Evolutionary conservation across 2,113 vertebrate genomes (phyloP).

Genomic region (Megaptera novaeangliae): DNA sequence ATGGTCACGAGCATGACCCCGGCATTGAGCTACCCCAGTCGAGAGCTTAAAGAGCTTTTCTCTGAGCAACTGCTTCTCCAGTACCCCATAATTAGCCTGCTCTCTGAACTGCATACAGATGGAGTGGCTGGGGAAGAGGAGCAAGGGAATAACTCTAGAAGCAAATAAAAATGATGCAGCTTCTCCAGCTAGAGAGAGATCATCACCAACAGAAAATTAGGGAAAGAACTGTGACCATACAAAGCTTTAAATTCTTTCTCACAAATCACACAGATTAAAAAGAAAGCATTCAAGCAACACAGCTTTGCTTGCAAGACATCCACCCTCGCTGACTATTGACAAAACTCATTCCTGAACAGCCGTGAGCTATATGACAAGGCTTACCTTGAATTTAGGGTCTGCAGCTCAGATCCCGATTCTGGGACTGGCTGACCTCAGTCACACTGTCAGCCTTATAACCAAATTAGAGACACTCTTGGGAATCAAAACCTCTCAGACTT

Average conservation of each 20-base stretch:
- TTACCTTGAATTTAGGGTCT: neutral
- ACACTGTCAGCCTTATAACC: neutral
- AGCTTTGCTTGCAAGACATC: neutral
- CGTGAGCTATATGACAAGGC: neutral
- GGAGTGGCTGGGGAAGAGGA: constrained; percentile 17
- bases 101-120: constrained; percentile 48
- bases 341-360: neutral
- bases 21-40: neutral
- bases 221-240: neutral
- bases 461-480: neutral
- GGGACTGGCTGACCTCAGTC: neutral
- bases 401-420: neutral
- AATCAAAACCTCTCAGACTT: neutral
- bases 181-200: neutral
- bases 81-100: constrained; percentile 32
- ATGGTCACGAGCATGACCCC: neutral
- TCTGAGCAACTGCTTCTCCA: constrained; percentile 15
- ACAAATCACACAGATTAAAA: neutral
- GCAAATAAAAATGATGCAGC: constrained; percentile 42
- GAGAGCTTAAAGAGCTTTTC: constrained; percentile 12
- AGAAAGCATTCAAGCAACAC: neutral
- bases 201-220: neutral
- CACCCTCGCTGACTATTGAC: neutral
- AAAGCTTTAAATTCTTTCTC: neutral
- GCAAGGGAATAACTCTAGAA: neutral